These are phyloP conservation scores for Drosophila barbarae DNA, from an alignment of 2,888 invertebrate species.

Conservation along the genomic window DNA sequence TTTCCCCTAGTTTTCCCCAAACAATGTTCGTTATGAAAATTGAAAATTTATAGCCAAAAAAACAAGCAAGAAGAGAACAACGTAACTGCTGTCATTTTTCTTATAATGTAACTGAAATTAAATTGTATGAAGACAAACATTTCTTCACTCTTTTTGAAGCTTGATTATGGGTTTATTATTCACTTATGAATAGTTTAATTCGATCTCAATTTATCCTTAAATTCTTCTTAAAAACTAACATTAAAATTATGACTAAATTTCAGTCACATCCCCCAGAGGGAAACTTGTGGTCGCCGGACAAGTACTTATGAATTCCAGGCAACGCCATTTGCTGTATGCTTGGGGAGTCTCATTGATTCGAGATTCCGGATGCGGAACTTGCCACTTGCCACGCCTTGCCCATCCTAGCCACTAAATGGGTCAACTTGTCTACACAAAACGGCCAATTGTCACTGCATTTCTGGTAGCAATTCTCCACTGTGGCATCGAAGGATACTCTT, in stretches of 20 bases:
- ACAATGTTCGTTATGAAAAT: slow-evolving; percentile 62
- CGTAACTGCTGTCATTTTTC: slow-evolving; percentile 18
- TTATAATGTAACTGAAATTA: slow-evolving; percentile 48
- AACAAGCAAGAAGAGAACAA: not conserved
- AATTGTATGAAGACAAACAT: slow-evolving; percentile 57
- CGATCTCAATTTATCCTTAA: not conserved
- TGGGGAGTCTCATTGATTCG: slow-evolving; percentile 19
- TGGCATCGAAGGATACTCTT: slow-evolving; percentile 5
- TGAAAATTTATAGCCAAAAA: slow-evolving; percentile 58
- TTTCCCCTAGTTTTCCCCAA: slow-evolving; percentile 11
- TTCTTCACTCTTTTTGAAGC: not conserved
- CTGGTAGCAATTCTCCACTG: slow-evolving; percentile 5
- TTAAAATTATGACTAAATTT: not conserved
- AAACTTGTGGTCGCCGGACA: not conserved
- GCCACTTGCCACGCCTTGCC: slow-evolving; percentile 34
- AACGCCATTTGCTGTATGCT: slow-evolving; percentile 23
- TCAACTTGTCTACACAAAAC: slow-evolving; percentile 66
- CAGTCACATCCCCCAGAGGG: not conserved
- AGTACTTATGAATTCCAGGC: slow-evolving; percentile 30
- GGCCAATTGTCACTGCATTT: slow-evolving; percentile 65
- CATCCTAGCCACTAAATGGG: slow-evolving; percentile 48
- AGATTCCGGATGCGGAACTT: slow-evolving; percentile 35
- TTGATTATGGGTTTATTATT: not conserved
- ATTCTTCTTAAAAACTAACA: not conserved
- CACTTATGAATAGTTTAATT: not conserved